Evolutionary conservation across 1,140 invertebrate genomes (phyloP), one percentile per base, ranked within the genome.

Genomic region (Sminthurides bifidus): DNA sequence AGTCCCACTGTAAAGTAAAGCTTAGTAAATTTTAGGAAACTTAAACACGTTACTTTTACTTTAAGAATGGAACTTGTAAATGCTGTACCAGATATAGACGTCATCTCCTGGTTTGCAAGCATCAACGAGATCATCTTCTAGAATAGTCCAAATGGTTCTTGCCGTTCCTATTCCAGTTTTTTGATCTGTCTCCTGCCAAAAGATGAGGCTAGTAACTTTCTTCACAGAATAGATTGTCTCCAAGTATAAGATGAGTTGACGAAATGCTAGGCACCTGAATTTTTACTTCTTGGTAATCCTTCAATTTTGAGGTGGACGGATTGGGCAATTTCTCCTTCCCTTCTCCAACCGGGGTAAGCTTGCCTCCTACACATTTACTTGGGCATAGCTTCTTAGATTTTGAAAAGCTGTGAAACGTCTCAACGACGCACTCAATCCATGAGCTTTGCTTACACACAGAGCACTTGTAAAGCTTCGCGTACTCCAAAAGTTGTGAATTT

Each of bases 251-350:
- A 43, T 6, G 8, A 6, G 40, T 10, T 21, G 17, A 12, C 21
- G 21, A 43, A 8, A 6, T 8, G 21, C 19, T n/a, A n/a, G 19
- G 17, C 72, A 81, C 82, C 72, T 87, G 84, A 66, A 87, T 76
- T 75, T 88, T 90, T 19, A 93, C 80, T 77, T 93, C 89, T 73
- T 92, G 89, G 72, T 87, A 92, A 75, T 93, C 89, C 61, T 81
- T 81, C 67, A 80, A 89, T 66, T 83, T 78, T 52, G 78, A 73
- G 61, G n/a, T n/a, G 79, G 75, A 45, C 54, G 76, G 74, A 27
- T 74, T 67, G 55, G 68, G 71, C 64, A 69, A 74, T 66, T 77
- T 74, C n/a, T 51, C 70, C 76, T 15, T 70, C 72, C 66, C 75
- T 71, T 64, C 69, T 74, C 69, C 81, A 82, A 30, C 70, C 21